These are phyloP conservation scores for Eilema griseolum DNA, from an alignment of 2,888 invertebrate species.

Conservation along the genomic window DNA sequence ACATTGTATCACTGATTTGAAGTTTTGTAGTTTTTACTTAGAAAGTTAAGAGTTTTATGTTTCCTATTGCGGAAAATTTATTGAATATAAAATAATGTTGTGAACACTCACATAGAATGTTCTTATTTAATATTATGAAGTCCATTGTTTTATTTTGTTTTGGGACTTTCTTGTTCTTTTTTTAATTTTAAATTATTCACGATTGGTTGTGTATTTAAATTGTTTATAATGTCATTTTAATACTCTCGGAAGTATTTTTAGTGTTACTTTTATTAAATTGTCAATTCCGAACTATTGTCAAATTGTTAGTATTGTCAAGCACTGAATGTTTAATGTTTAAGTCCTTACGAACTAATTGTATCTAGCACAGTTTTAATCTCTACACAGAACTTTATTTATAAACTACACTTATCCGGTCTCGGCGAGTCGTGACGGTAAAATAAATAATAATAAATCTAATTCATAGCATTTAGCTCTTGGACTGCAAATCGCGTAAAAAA, in stretches of 20 bases:
- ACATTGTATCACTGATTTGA: slow-evolving; percentile 10
- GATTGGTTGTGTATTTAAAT: not conserved
- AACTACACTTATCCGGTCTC: slow-evolving; percentile 49
- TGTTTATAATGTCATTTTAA: not conserved
- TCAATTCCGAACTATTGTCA: slow-evolving; percentile 21
- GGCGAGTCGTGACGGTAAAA: slow-evolving; percentile 48
- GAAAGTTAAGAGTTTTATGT: not conserved
- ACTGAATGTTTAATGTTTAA: slow-evolving; percentile 23
- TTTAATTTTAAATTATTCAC: not conserved
- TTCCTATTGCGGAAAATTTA: not conserved
- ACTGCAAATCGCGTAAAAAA: slow-evolving; percentile 29
- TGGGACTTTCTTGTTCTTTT: not conserved
- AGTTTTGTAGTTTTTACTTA: not conserved
- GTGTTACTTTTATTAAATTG: not conserved
- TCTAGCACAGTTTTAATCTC: slow-evolving; percentile 39
- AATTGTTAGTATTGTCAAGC: slow-evolving; percentile 8
- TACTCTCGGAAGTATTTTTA: not conserved
- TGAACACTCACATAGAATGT: not conserved
- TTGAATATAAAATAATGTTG: not conserved
- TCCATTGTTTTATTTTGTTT: not conserved
- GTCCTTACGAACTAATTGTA: slow-evolving; percentile 44
- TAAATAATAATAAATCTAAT: slow-evolving; percentile 46
- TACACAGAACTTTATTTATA: slow-evolving; percentile 46
- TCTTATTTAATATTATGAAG: not conserved
- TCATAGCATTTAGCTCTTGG: slow-evolving; percentile 45